Evolutionary conservation across 2,797 vertebrate genomes (phyloP).

Genomic region (Brachyrhaphis roseni): DNA sequence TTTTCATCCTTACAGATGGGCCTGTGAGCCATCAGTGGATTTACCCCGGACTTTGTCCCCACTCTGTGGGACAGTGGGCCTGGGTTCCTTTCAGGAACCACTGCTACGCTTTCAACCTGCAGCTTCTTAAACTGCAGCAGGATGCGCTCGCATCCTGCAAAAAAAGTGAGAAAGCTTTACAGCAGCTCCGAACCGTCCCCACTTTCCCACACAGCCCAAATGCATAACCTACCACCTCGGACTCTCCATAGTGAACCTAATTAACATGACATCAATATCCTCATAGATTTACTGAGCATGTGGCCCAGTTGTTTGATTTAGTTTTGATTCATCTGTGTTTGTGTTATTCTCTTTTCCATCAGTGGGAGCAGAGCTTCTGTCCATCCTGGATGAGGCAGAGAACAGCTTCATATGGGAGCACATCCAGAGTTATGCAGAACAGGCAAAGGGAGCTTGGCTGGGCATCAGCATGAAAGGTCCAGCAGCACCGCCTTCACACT

Average conservation of each 20-base stretch:
- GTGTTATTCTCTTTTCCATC: conserved; percentile 13
- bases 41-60: conserved; percentile 88
- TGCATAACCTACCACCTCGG: conserved; percentile 20
- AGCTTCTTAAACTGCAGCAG: conserved; percentile 85
- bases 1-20: conserved; percentile 55
- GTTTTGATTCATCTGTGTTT: conserved; percentile 7
- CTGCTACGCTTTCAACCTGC: conserved; percentile 96
- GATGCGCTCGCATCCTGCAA: conserved; percentile 87
- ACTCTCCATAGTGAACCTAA: conserved; percentile 25
- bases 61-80: conserved; percentile 83
- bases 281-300: conserved; percentile 38
- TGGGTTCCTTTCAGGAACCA: conserved; percentile 95
- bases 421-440: conserved; percentile 87
- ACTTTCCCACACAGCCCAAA: conserved; percentile 16
- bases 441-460: conserved; percentile 92
- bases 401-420: conserved; percentile 96
- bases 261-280: conserved; percentile 40
- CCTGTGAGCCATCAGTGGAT: conserved; percentile 79
- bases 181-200: not conserved
- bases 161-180: conserved; percentile 79
- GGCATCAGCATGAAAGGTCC: conserved; percentile 92
- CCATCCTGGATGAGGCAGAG: conserved; percentile 93
- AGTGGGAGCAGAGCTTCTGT: conserved; percentile 91
- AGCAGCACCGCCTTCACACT: conserved; percentile 37
- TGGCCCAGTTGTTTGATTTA: conserved; percentile 4